A percentile compares a stretch with the other conserved stretches of the same genome.
Conservation (phyloP, 2,888 invertebrate species). For the Podabrus alpinus region DNA sequence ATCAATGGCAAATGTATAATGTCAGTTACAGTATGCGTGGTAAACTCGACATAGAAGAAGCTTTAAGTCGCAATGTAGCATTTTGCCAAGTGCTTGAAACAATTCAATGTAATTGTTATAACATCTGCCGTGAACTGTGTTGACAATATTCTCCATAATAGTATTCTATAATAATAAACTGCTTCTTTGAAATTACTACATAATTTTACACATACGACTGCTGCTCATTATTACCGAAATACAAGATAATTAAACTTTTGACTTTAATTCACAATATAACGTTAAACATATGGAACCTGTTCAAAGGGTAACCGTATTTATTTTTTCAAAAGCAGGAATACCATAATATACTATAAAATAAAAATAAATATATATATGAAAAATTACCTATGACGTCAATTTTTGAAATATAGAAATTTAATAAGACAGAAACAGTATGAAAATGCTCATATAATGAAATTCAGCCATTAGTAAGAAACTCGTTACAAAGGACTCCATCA, state of each 20-base stretch:
- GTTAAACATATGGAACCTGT: neutral
- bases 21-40: neutral
- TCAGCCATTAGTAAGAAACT: neutral
- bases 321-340: neutral
- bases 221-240: neutral
- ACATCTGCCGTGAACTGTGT: slow-evolving; percentile 22
- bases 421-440: neutral
- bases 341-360: neutral
- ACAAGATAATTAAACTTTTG: neutral
- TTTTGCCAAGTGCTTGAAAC: slow-evolving; percentile 18
- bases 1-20: slow-evolving; percentile 8
- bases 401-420: neutral
- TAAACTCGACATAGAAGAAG: neutral
- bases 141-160: slow-evolving; percentile 11
- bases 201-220: neutral
- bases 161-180: slow-evolving; percentile 11
- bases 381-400: neutral
- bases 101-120: slow-evolving; percentile 19
- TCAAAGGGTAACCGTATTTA: neutral
- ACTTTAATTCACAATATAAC: neutral
- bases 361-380: neutral
- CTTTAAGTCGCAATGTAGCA: neutral
- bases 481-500: neutral
- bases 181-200: slow-evolving; percentile 6
- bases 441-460: neutral